Base-by-base conservation (phyloP, 1,140 invertebrate genomes). In the Philopotamus ludificatus region DNA sequence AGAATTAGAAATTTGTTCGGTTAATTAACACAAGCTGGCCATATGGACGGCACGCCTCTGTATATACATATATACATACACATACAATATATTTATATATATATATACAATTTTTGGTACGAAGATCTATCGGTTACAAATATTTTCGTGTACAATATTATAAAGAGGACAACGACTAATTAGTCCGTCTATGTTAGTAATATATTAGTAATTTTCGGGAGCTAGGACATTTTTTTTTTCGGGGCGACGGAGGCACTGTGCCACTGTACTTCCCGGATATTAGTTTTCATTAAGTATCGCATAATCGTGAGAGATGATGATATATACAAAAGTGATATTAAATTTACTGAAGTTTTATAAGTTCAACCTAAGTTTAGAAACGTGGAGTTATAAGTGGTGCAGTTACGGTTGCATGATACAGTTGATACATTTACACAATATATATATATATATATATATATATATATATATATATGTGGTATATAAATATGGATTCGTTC, bases 91-190 rank as follows among this genome's bases (percentile, higher is more conserved):
- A 54, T 10, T 10, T 54, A 54, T 23, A 54, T 15, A 54, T 4
- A 15, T 54, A 54, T 10, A n/a, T n/a, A n/a, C 26, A n/a, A 34
- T 34, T 34, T 63, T 67, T 63, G 66, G 59, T 67, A 63, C 53
- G 57, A 67, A 57, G 51, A 67, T 49, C 54, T 57, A 55, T 67
- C 61, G 60, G 41, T 63, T 63, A 63, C 53, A 49, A 60, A 63
- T 54, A 51, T 26, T 67, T 22, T 25, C 2, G 45, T 60, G 63
- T 66, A 62, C 20, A 51, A 22, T 55, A 55, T 12, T 34, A 55
- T 15, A 25, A 55, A 55, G 23, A 34, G 51, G 51, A 55, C 51
- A 55, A 20, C 39, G 28, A 12, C 28, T 34, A 34, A 4, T 34
- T 4, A 34, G 28, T 34, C 28, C 28, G 12, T 34, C 28, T 34